Evolutionary conservation across 1,140 invertebrate species (phyloP), one percentile per base, ranked within the genome.

Genomic region (Drosophila lowei): DNA sequence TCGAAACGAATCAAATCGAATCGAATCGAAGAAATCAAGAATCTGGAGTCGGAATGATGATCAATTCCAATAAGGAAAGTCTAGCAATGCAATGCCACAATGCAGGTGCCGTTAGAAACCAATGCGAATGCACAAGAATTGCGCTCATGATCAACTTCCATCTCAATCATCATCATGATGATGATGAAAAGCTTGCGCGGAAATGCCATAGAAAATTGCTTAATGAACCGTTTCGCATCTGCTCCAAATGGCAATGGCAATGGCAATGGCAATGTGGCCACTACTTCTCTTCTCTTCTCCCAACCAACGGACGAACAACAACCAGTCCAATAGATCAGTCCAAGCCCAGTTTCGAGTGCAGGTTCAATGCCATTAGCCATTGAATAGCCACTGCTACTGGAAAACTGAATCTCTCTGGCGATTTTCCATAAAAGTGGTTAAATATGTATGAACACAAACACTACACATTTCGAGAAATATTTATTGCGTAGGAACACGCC

Each of bases 151-250:
- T 38, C 34, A 38, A 38, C 34, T 38, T 5, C 34, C 34, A 38
- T 1, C 34, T 13, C 34, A 34, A 66, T 48, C 47, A 70, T 75
- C 48, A 52, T 58, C 23, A 75, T 50, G 46, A 60, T 72, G 54
- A 72, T 70, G 71, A 79, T 70, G 60, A 79, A 79, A 76, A 77
- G 72, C 62, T 48, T 34, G 78, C 64, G 56, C 70, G 71, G 73
- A 78, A 86, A 75, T 86, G 78, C 78, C 63, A 78, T 55, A 72
- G 81, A 86, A 86, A 88, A 86, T 86, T 86, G 81, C 70, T 88
- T 78, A 81, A 86, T 88, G 78, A 78, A 78, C 78, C 83, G 78
- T 86, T 86, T 60, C 65, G 67, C 68, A 60, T 77, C 71, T 86
- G 68, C 81, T 81, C 77, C 70, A 81, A 81, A 86, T 86, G 81